A percentile compares a stretch with the other conserved stretches of the same genome.
phyloP scores from a whole-genome alignment of 2,888 invertebrate species.

The Sphaerophoria rueppellii region DNA sequence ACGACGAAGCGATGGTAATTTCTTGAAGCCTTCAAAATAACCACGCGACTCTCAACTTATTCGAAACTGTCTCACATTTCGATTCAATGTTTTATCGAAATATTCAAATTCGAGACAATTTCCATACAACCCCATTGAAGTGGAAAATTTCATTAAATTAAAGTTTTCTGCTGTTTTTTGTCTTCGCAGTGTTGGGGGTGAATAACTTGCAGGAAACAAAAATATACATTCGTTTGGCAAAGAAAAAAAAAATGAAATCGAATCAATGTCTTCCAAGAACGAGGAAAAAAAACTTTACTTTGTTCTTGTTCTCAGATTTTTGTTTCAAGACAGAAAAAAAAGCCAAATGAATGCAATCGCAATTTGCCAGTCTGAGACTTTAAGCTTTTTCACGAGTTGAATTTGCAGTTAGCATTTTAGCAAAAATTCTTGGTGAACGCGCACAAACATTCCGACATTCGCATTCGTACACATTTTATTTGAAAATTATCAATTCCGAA shows the following conservation, averaged over 20 bases:
- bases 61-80: too few relatives aligned
- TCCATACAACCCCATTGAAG: conserved; percentile 77
- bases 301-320: conserved; percentile 28
- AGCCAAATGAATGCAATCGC: conserved; percentile 64
- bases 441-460: conserved; percentile 36
- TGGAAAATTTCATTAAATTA: conserved; percentile 82
- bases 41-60: too few relatives aligned
- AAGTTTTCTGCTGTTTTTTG: conserved; percentile 74
- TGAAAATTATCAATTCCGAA: conserved; percentile 54
- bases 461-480: conserved; percentile 36
- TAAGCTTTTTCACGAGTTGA: conserved; percentile 57
- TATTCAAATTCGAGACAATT: conserved; percentile 70
- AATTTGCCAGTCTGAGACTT: conserved; percentile 69
- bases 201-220: conserved; percentile 4
- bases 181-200: neutral
- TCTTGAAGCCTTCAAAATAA: too few relatives aligned
- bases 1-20: too few relatives aligned
- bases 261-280: conserved; percentile 15
- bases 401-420: conserved; percentile 14
- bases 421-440: neutral
- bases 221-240: neutral
- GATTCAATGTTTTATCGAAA: conserved; percentile 1
- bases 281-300: conserved; percentile 20
- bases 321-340: conserved; percentile 10
- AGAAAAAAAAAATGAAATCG: neutral